Conservation (phyloP, 2,113 vertebrate species). For the Turnix velox region DNA sequence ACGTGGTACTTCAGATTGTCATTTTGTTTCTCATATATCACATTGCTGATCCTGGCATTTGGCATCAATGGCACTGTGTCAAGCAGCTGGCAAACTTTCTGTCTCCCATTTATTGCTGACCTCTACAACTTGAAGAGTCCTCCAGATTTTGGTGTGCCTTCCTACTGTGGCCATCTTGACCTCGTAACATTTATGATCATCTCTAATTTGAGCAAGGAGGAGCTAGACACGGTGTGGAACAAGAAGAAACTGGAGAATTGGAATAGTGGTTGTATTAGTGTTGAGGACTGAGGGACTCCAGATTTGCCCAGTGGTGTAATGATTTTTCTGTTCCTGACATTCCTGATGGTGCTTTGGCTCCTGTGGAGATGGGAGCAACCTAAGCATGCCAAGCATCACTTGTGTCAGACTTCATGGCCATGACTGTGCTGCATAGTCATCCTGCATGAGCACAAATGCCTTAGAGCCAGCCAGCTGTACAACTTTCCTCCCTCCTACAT, state of each 20-base stretch:
- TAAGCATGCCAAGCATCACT: not conserved
- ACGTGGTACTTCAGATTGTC: not conserved
- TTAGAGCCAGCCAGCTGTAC: not conserved
- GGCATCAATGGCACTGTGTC: not conserved
- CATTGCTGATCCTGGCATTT: not conserved
- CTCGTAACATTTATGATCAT: fast-evolving
- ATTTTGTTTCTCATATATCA: not conserved
- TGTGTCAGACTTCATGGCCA: not conserved
- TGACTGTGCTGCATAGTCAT: not conserved
- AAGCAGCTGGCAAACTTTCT: not conserved
- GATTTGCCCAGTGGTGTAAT: not conserved
- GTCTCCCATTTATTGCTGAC: not conserved
- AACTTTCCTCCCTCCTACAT: not conserved
- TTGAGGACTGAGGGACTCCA: not conserved
- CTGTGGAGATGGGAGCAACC: not conserved
- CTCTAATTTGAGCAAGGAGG: not conserved
- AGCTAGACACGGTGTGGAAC: too few relatives aligned
- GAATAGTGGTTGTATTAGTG: too few relatives aligned
- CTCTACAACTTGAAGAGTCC: not conserved
- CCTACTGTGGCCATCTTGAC: not conserved
- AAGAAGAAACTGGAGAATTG: too few relatives aligned
- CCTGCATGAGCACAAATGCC: not conserved
- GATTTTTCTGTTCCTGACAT: not conserved
- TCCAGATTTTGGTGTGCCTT: not conserved
- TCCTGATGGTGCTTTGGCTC: not conserved